phyloP scores from a whole-genome alignment of 2,113 vertebrate species.

The Coptodon rendalli region DNA sequence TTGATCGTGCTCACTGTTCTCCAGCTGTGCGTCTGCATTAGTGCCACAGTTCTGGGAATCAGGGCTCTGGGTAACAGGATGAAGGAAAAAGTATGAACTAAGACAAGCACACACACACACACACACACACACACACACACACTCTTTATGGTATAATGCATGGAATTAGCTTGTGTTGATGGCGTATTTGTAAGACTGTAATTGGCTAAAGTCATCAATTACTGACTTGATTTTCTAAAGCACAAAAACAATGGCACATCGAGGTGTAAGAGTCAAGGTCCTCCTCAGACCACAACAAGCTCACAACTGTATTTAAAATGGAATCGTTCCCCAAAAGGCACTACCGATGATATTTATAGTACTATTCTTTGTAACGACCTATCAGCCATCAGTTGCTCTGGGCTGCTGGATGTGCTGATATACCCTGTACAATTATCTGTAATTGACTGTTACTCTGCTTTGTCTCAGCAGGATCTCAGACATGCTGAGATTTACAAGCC shows the following conservation, averaged over 20 bases:
- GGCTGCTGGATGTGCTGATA: not conserved
- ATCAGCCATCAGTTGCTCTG: not conserved
- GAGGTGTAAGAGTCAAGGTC: not conserved
- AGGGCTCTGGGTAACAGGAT: not conserved
- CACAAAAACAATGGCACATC: not conserved
- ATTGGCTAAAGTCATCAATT: not conserved
- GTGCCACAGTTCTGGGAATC: slow-evolving; percentile 14
- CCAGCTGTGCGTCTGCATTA: slow-evolving; percentile 45
- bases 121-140: not conserved
- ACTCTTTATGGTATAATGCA: not conserved
- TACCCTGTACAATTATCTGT: not conserved
- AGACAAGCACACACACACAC: not conserved
- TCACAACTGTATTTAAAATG: not conserved
- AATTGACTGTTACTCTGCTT: accelerated
- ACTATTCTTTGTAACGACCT: not conserved
- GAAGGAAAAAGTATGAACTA: not conserved
- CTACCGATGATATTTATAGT: not conserved
- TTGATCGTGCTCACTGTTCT: slow-evolving; percentile 43
- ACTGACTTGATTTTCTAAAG: not conserved
- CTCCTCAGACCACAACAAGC: not conserved
- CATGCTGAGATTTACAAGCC: slow-evolving; percentile 8
- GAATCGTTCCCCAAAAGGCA: not conserved
- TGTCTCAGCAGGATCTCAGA: not conserved
- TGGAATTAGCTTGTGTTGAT: not conserved
- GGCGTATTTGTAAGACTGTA: not conserved